A percentile compares a stretch with the other conserved stretches of the same genome.
Evolutionary conservation across 2,797 vertebrate species (phyloP).

Genomic region (Xenentodon cancila): DNA sequence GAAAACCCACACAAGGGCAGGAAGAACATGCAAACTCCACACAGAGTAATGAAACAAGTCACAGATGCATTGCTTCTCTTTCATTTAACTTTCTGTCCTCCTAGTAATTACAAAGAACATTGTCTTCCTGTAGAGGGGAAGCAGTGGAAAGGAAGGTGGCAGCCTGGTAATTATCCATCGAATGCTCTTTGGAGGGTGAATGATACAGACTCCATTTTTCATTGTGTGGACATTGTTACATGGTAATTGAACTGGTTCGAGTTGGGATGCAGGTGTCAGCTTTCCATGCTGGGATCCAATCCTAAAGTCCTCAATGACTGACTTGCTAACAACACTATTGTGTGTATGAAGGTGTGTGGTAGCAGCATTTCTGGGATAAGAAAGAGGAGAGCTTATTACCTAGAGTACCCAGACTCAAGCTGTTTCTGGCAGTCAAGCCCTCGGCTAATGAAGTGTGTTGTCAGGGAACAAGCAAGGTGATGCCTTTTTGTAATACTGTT

Average conservation of each 20-base stretch:
- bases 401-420: constrained; percentile 46
- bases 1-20: no score
- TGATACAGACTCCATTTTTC: constrained; percentile 20
- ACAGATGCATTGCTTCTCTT: constrained; percentile 12
- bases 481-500: constrained; percentile 37
- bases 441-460: constrained; percentile 65
- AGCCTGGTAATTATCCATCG: constrained; percentile 45
- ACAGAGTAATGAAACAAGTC: neutral
- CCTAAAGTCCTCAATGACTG: constrained; percentile 22
- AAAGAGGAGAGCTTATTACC: constrained; percentile 57
- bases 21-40: no score
- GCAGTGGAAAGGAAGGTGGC: constrained; percentile 15
- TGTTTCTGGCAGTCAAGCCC: constrained; percentile 57
- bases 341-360: constrained; percentile 1
- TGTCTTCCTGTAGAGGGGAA: constrained; percentile 14
- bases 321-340: constrained; percentile 21
- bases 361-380: constrained; percentile 37
- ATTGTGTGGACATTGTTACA: constrained; percentile 9
- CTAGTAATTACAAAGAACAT: constrained; percentile 42
- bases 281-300: constrained; percentile 16
- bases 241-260: constrained; percentile 33
- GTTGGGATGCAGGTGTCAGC: constrained; percentile 40
- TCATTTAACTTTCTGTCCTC: constrained; percentile 23
- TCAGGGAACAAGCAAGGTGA: constrained; percentile 33
- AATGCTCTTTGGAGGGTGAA: constrained; percentile 35